These are phyloP conservation scores for Sebastes ruberrimus DNA, from an alignment of 2,797 vertebrate genomes.

Conservation along the genomic window DNA sequence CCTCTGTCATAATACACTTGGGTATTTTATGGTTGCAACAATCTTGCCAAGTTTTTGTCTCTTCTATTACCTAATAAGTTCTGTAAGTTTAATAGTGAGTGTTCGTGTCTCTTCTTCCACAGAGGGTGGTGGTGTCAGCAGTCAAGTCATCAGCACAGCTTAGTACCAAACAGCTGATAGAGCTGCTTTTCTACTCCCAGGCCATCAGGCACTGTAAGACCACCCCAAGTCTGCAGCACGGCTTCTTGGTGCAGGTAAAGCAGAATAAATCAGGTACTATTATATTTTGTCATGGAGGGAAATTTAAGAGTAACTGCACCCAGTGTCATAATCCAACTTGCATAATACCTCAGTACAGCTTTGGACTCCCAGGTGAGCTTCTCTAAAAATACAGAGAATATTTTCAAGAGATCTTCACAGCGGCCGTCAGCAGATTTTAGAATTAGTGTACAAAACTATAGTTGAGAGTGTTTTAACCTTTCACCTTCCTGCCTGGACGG, in stretches of 20 bases:
- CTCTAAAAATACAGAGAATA: too few species aligned
- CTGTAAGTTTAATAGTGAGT: not conserved
- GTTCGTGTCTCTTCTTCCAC: conserved; percentile 12
- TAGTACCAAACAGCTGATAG: conserved; percentile 83
- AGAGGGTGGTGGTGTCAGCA: conserved; percentile 78
- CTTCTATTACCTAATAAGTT: not conserved
- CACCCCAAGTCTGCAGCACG: conserved; percentile 90
- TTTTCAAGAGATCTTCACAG: too few species aligned
- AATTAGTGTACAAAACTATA: too few species aligned
- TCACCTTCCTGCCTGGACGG: not conserved
- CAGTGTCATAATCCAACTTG: not conserved
- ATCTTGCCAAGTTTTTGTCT: not conserved
- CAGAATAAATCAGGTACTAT: not conserved
- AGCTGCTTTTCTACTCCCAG: conserved; percentile 83
- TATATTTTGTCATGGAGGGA: not conserved
- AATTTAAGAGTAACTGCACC: not conserved
- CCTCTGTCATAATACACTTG: not conserved
- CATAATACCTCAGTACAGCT: too few species aligned
- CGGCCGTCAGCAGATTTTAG: too few species aligned
- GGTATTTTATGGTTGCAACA: not conserved
- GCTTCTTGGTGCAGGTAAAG: conserved; percentile 93
- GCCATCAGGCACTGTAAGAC: conserved; percentile 92
- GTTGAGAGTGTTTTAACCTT: not conserved
- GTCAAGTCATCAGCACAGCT: conserved; percentile 81
- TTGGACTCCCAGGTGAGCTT: too few species aligned